Base-by-base conservation (phyloP, 2,888 invertebrate species). In the Pachycephus smyrnensis region DNA sequence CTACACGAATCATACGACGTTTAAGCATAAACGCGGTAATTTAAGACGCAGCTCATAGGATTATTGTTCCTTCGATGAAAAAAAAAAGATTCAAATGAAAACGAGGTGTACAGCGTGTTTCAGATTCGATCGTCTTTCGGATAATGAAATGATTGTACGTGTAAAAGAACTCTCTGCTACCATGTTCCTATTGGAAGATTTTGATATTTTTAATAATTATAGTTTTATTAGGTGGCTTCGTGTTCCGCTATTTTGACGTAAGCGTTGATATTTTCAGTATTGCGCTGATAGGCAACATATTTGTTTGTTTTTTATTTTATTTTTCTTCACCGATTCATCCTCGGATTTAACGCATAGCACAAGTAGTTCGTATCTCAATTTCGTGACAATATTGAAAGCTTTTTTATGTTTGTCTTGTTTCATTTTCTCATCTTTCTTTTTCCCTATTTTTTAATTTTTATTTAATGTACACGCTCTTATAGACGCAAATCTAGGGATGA, bases 11-110 rank as follows among this genome's bases (percentile, higher is more conserved):
- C 88, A 85, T 89, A 86, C 86, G 84, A 88, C 87, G 87, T 89
- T 88, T 87, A 84, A 84, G 86, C 86, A 87, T 88, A 88, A 86
- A 84, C 86, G 83, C 87, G 82, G 85, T 88, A 88, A 86, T 88
- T 88, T 90, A 89, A 86, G 88, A 87, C 86, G 85, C 85, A 87
- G 86, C 86, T 88, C 87, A 86, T 88, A 88, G 86, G 86, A 87
- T 86, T 86, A 88, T 83, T 84, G 85, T 88, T 89, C 86, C 87
- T 87, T 89, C 83, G 83, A 84, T 77, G 81, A n/a, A 84, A 81
- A 83, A 82, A 84, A 82, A 87, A 69, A 75, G 74, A 69, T 68
- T 36, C 36, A 69, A 77, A 69, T 12, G 68, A 76, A 15, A 77
- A 75, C 23, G 69, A 77, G 31, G 32, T 77, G 77, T 77, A 75